Evolutionary conservation across 1,140 invertebrate species (phyloP), one percentile per base, ranked within the genome.

Genomic region (Centruroides vittatus): DNA sequence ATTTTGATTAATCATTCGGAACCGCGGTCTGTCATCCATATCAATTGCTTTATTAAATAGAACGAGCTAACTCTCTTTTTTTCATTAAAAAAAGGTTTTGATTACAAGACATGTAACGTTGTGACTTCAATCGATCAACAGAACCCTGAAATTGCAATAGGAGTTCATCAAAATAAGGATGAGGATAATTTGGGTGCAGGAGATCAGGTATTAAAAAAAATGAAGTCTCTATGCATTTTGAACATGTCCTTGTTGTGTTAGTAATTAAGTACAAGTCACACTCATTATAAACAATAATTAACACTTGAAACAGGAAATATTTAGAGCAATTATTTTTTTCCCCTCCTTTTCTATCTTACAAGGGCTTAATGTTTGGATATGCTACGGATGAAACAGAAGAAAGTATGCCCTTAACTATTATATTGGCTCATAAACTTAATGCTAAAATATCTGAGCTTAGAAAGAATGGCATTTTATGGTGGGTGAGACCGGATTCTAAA

Each of bases 161-260:
- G 78, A 51, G 80, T 82, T 8, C 79, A 82, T 79, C 81, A 82
- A 67, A 81, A 94, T 77, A 86, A 92, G 72, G 82, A 84, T 70
- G 91, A 93, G 65, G 94, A 98, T 70, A 90, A 98, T 79, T 86
- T 98, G 69, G 95, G 95, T 70, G 96, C 96, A 73, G 96, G 96
- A 73, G 96, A 99, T 81, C 95, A 98, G 55, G 61, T 69, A 13
- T 36, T 70, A 11, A 69, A 41, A 41, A n/a, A 41, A 41, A 41
- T 5, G 41, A 41, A 41, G 8, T 41, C 23, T 23, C 23, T 23
- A 23, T 23, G 23, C 23, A 23, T 41, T 41, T 41, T 41, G 8
- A 41, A 41, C 41, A 41, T 41, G 41, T 41, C 41, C 41, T 41
- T 41, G 41, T 8, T 6, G 8, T 6, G 41, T 41, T 41, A 41